These are phyloP conservation scores for Beroe forskalii DNA, from an alignment of 37 sponge, comb jelly and placozoan species.

Conservation along the genomic window DNA sequence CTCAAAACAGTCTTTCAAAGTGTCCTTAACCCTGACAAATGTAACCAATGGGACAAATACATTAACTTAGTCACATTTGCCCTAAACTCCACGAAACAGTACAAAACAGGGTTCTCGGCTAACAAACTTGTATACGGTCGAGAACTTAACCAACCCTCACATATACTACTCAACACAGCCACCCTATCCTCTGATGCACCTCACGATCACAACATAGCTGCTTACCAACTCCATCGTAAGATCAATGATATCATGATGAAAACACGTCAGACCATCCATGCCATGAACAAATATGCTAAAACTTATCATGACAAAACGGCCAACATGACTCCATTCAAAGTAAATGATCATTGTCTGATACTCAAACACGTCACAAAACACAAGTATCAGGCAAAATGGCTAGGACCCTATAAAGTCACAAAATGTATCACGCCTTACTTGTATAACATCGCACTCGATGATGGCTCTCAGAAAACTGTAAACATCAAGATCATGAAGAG, in stretches of 20 bases:
- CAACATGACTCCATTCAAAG: neutral
- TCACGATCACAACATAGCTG: neutral
- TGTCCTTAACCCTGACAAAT: neutral
- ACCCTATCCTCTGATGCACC: neutral
- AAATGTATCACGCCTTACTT: neutral
- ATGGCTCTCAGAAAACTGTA: neutral
- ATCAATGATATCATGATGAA: neutral
- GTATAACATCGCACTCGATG: neutral
- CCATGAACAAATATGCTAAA: neutral
- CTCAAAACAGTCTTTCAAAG: neutral
- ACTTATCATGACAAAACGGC: neutral
- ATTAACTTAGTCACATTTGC: slow-evolving; percentile 13
- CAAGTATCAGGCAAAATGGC: neutral
- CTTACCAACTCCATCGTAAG: neutral
- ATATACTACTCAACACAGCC: neutral
- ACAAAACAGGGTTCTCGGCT: slow-evolving; percentile 3
- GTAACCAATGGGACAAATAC: neutral
- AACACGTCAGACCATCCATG: neutral
- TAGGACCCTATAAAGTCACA: neutral
- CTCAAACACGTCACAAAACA: neutral
- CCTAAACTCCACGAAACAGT: neutral
- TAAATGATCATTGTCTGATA: neutral
- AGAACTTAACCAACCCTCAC: slow-evolving; percentile 8
- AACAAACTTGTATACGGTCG: neutral
- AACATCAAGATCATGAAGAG: neutral